phyloP scores from a whole-genome alignment of 1,140 invertebrate genomes.

The Zaprionus gabonicus region DNA sequence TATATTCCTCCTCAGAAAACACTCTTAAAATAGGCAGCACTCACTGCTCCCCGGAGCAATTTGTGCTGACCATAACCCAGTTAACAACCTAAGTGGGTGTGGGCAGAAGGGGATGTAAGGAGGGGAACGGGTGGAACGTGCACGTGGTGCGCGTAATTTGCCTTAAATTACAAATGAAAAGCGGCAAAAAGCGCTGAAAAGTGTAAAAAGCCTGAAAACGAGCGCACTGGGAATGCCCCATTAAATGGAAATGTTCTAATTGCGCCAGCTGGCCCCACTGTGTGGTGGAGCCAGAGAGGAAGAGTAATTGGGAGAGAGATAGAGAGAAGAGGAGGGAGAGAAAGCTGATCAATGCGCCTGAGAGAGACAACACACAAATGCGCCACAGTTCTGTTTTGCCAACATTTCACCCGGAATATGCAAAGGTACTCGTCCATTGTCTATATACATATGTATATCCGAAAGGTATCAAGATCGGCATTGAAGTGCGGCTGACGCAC shows the following conservation, averaged over 20 bases:
- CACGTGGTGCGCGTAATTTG: constrained; percentile 54
- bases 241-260: constrained; percentile 68
- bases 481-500: constrained; percentile 23
- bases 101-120: neutral
- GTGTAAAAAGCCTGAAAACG: constrained; percentile 51
- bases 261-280: constrained; percentile 32
- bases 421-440: constrained; percentile 54
- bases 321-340: neutral
- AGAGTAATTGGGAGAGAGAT: neutral
- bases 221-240: constrained; percentile 48
- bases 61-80: constrained; percentile 6
- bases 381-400: constrained; percentile 64
- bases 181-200: constrained; percentile 40
- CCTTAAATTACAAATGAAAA: constrained; percentile 66
- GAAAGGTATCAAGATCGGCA: constrained; percentile 60
- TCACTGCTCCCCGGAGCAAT: neutral
- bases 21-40: neutral
- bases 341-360: neutral
- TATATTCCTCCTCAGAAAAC: neutral
- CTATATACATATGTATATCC: neutral
- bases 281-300: constrained; percentile 13
- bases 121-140: neutral
- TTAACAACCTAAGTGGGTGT: constrained; percentile 11
- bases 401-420: constrained; percentile 55
- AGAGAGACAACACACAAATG: neutral